Conservation (phyloP, 1,140 invertebrate species). For the Hyles vespertilio region DNA sequence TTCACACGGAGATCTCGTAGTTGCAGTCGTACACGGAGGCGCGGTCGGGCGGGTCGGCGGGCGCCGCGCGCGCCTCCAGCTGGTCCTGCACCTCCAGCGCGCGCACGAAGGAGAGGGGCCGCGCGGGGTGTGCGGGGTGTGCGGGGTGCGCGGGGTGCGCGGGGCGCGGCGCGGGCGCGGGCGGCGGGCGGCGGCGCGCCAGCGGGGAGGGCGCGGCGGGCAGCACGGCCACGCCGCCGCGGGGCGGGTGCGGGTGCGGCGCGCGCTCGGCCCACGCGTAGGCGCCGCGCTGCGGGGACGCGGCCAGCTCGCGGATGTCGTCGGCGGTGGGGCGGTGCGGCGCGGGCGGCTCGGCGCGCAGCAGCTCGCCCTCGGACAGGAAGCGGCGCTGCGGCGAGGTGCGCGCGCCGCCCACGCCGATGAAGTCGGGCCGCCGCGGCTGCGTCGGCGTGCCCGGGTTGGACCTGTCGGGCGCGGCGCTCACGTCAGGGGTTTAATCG, state of each 20-base stretch:
- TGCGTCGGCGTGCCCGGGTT: constrained; percentile 93
- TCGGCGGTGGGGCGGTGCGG: constrained; percentile 80
- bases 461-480: constrained; percentile 79
- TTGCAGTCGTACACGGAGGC: constrained; percentile 96
- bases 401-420: constrained; percentile 78
- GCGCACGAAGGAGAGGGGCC: constrained; percentile 94
- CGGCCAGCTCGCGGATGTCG: constrained; percentile 86
- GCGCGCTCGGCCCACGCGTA: constrained; percentile 89
- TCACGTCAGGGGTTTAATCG: constrained; percentile 72
- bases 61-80: constrained; percentile 78
- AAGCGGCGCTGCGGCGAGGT: constrained; percentile 85
- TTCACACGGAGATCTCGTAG: constrained; percentile 94
- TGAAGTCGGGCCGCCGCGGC: constrained; percentile 89
- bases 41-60: constrained; percentile 85
- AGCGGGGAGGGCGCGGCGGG: constrained; percentile 37
- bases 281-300: constrained; percentile 88
- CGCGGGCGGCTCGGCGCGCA: constrained; percentile 80
- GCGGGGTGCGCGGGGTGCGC: constrained; percentile 78
- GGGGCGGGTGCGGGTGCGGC: constrained; percentile 42
- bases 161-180: constrained; percentile 80
- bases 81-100: constrained; percentile 93
- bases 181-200: constrained; percentile 38
- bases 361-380: constrained; percentile 89
- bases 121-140: constrained; percentile 78
- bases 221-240: constrained; percentile 40